Conservation (phyloP, 1,140 invertebrate species). For the Nephotettix cincticeps region DNA sequence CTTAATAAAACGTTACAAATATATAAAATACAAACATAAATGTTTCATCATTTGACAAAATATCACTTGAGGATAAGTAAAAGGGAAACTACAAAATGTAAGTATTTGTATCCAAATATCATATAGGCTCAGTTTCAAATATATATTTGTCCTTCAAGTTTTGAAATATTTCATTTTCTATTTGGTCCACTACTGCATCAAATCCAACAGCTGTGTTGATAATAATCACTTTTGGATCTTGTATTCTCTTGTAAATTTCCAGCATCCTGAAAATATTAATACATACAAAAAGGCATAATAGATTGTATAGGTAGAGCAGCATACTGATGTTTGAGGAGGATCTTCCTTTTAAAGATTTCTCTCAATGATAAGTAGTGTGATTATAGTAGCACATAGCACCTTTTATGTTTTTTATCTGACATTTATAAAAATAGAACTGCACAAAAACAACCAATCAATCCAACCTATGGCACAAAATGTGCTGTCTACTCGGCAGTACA, state of each 20-base stretch:
- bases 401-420: background rate
- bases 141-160: slow-evolving; percentile 2
- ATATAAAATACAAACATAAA: too few species aligned
- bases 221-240: background rate
- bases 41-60: too few species aligned
- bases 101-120: background rate
- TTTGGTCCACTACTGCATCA: background rate
- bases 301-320: too few species aligned
- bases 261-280: background rate
- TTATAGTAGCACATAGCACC: background rate
- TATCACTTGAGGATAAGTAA: too few species aligned
- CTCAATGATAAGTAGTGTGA: background rate
- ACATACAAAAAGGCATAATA: too few species aligned
- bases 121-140: background rate
- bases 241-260: background rate
- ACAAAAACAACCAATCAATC: background rate
- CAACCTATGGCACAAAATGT: too few species aligned
- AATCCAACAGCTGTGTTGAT: background rate
- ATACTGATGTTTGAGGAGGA: background rate
- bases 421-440: background rate
- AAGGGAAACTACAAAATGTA: too few species aligned
- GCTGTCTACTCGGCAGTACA: too few species aligned
- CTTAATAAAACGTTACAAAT: too few species aligned
- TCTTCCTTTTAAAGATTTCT: background rate
- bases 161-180: background rate